phyloP scores from a whole-genome alignment of 1,140 invertebrate genomes.

The Ceratina japonica region DNA sequence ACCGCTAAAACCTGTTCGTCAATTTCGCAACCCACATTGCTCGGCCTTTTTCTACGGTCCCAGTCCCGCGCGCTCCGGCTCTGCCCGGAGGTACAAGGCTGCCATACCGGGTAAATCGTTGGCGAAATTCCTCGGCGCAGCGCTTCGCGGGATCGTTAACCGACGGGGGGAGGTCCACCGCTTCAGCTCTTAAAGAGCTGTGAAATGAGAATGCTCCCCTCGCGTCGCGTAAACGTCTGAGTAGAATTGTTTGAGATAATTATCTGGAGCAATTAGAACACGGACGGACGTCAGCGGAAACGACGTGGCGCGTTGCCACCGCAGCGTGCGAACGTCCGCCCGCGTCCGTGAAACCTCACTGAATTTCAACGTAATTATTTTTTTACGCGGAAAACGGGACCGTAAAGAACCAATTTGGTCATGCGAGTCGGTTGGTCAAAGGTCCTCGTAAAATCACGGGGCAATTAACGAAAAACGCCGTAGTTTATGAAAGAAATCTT shows the following conservation, averaged over 20 bases:
- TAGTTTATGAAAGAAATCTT: no score
- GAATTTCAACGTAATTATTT: slow-evolving; percentile 13
- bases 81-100: background rate
- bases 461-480: no score
- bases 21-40: slow-evolving; percentile 20
- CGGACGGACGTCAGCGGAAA: background rate
- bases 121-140: background rate
- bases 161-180: slow-evolving; percentile 22
- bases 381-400: background rate
- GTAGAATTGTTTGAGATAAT: slow-evolving; percentile 54
- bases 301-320: no score
- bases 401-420: background rate
- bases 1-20: slow-evolving; percentile 31
- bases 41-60: background rate
- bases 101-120: background rate
- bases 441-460: no score
- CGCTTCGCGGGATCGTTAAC: slow-evolving; percentile 39
- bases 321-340: background rate
- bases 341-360: background rate
- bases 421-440: no score
- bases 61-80: background rate
- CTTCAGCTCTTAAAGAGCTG: slow-evolving; percentile 29
- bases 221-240: slow-evolving; percentile 23
- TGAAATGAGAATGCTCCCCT: slow-evolving; percentile 42
- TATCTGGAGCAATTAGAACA: slow-evolving; percentile 36